Base-by-base conservation (phyloP, 2,113 vertebrate species). In the Pagrus major region DNA sequence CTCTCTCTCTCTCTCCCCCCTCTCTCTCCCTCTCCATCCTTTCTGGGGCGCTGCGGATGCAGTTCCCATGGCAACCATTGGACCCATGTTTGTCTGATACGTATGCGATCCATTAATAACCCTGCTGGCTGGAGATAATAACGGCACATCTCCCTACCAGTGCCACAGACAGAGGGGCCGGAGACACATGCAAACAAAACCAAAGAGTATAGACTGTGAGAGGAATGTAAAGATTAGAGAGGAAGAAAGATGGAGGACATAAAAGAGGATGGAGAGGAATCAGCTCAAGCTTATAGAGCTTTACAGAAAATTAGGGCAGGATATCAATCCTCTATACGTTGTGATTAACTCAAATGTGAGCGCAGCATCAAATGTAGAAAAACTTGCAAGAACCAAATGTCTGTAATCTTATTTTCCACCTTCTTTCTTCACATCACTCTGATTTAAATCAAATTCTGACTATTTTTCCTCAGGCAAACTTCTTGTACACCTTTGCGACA, bases 11-110 rank as follows among this genome's bases (percentile, higher is more conserved):
- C 18, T n/a, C 54, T 15, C 41, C 4, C 7, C 33, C 7, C 37
- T 39, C 60, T 35, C 77, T 60, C 71, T 41, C 41, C 21, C 56
- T n/a, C 80, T 78, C 84, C 67, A 72, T 73, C 63, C 82, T 82
- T 88, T 89, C 78, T 77, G 86, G 80, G 77, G 85, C 77, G 90
- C 93, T 95, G 93, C 94, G 87, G 95, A 95, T 95, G 94, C 92
- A 94, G 94, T 95, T 95, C 77, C 95, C 94, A 95, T 96, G 91
- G 94, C 92, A 94, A 96, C 95, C 86, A 82, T 86, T 65, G 71
- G 80, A 86, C 93, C 92, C 86, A 87, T 89, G 90, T 92, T 92
- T 88, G 88, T 90, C 89, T 92, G 91, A 92, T 94, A 73, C 47
- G 46, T 61, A 89, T 89, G 91, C 80, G 85, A 89, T 90, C 92